A percentile compares a stretch with the other conserved stretches of the same genome.
Conservation (phyloP, 1,140 invertebrate genomes). For the Nephila pilipes region DNA sequence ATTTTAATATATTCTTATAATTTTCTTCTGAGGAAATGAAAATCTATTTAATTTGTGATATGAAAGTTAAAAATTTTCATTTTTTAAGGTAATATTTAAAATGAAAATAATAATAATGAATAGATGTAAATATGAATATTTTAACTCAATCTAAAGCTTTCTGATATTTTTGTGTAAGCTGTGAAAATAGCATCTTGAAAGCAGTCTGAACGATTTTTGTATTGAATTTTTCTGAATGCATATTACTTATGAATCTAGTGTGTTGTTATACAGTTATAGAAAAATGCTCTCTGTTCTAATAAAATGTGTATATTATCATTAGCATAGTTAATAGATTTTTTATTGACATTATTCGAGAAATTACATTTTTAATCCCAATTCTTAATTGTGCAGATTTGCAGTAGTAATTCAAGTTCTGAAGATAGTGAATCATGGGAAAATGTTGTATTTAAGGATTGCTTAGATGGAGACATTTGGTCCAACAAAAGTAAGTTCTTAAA, state of each 20-base stretch:
- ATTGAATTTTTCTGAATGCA: no score
- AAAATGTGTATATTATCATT: neutral
- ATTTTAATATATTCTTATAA: neutral
- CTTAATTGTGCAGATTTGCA: neutral
- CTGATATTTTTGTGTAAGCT: no score
- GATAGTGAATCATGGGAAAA: constrained; percentile 65
- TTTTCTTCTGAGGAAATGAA: neutral
- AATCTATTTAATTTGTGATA: neutral
- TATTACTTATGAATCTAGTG: no score
- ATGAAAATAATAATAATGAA: no score
- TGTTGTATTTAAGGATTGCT: constrained; percentile 30
- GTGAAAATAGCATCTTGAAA: no score
- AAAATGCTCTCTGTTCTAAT: no score
- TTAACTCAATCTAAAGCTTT: no score
- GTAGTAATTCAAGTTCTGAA: constrained; percentile 58
- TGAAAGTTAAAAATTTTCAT: neutral
- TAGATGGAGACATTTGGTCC: constrained; percentile 48
- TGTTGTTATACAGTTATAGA: no score
- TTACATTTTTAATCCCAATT: neutral
- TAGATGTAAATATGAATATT: no score
- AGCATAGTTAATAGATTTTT: neutral
- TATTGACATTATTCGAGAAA: neutral
- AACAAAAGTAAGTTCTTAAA: constrained; percentile 27
- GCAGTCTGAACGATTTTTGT: no score
- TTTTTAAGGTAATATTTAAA: neutral